Base-by-base conservation (phyloP, 2,797 vertebrate species). In the Anolis apletophallus region DNA sequence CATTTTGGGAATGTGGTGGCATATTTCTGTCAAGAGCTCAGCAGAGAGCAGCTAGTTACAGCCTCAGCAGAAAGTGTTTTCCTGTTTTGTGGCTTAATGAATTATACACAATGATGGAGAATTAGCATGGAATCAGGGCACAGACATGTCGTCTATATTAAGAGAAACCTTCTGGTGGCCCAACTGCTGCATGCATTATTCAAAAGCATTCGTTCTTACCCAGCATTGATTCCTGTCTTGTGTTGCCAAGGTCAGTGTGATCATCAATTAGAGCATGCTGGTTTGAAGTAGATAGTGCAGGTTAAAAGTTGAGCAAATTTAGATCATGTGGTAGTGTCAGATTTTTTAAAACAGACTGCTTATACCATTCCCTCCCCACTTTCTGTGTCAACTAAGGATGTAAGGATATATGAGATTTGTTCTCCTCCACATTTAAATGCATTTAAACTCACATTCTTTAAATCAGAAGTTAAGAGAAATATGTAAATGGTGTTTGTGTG, bases 181-280 rank as follows among this genome's bases (percentile, higher is more conserved):
- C 78, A 75, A 75, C 52, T 64, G n/a, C 16, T 54, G 57, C 71
- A 81, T 86, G 13, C 61, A 81, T 86, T 81, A 81, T 86, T 86
- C 69, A 86, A 29, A 26, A 54, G 21, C 21, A 74, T 74, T 81
- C n/a, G 29, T 81, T 86, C 57, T 67, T 74, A 1, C 57, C 23
- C 14, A 23, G 64, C 67, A n/a, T 8, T 59, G 34, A 71, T 55
- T 10, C 67, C 55, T 80, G 40, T 19, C 68, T 80, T 14, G 21
- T 46, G 21, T 46, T 74, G 68, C 32, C 55, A 81, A 81, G 59
- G 69, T 67, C 46, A 64, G 19, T 29, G 21, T 10, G 46, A 34
- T 52, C 14, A 54, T 64, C 69, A 80, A 81, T 64, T 52, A 36
- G 52, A 81, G 1, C 40, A 64, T 34, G 19, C 57, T 5, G n/a